A percentile compares a stretch with the other conserved stretches of the same genome.
These are phyloP conservation scores for Gymnothorax javanicus DNA, from an alignment of 2,797 vertebrate genomes.

Conservation along the genomic window DNA sequence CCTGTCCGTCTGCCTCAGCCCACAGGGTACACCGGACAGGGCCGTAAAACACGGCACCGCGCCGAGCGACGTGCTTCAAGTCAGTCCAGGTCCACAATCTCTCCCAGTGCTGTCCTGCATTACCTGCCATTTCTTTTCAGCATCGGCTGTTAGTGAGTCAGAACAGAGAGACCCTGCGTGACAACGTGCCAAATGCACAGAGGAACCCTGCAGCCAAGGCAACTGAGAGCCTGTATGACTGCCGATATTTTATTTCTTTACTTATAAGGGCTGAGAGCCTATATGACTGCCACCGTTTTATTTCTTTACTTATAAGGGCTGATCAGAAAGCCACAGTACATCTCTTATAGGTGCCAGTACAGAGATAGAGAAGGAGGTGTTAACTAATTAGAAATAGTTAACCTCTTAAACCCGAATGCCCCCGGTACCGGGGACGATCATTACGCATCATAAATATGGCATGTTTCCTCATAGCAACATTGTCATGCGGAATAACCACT, in stretches of 20 bases:
- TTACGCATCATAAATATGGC: too few relatives aligned
- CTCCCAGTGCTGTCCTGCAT: background rate
- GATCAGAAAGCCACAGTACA: too few relatives aligned
- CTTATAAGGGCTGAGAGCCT: background rate
- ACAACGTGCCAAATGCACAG: background rate
- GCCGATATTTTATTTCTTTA: too few relatives aligned
- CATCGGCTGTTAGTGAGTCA: background rate
- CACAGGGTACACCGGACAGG: background rate
- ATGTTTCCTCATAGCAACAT: too few relatives aligned
- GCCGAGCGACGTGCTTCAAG: background rate
- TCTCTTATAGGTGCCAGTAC: too few relatives aligned
- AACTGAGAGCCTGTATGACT: background rate
- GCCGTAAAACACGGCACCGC: background rate
- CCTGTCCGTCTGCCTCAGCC: background rate
- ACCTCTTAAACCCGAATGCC: too few relatives aligned
- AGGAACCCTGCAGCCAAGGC: background rate
- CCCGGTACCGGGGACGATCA: too few relatives aligned
- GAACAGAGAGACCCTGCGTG: background rate
- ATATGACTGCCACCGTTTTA: too few relatives aligned
- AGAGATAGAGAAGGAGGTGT: too few relatives aligned
- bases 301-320: too few relatives aligned
- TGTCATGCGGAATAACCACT: too few relatives aligned
- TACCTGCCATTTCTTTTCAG: background rate
- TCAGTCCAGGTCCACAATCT: background rate
- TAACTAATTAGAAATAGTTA: too few relatives aligned